Percentiles rank a stretch among this genome's conserved stretches.
These are phyloP conservation scores for Drosophila mimica DNA, from an alignment of 2,888 invertebrate species.

Conservation along the genomic window DNA sequence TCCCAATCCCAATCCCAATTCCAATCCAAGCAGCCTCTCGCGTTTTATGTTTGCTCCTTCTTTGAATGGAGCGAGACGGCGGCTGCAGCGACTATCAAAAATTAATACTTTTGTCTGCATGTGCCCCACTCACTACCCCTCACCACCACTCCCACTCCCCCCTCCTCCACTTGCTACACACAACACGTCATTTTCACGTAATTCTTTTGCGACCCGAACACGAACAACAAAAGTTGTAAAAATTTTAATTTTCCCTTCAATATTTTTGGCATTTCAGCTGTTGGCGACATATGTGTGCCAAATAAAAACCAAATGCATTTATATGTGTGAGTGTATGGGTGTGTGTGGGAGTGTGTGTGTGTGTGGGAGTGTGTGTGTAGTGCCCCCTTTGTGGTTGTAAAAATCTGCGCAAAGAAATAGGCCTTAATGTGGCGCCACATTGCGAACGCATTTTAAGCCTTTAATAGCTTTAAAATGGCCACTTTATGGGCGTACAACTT, in stretches of 20 bases:
- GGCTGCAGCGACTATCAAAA: slow-evolving; percentile 77
- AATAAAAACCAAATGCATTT: slow-evolving; percentile 58
- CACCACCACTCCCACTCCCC: neutral
- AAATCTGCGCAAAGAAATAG: slow-evolving; percentile 35
- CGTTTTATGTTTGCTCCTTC: slow-evolving; percentile 46
- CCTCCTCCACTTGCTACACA: slow-evolving; percentile 26
- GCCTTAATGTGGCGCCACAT: slow-evolving; percentile 33
- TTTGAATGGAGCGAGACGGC: slow-evolving; percentile 52
- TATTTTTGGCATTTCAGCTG: slow-evolving; percentile 68
- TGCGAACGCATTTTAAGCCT: slow-evolving; percentile 54
- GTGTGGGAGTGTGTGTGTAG: neutral
- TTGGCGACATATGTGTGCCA: slow-evolving; percentile 67
- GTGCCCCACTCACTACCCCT: neutral
- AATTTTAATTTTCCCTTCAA: slow-evolving; percentile 78
- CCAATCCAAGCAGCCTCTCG: slow-evolving; percentile 17
- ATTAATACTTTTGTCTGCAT: slow-evolving; percentile 79
- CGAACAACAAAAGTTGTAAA: slow-evolving; percentile 77
- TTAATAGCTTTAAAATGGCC: slow-evolving; percentile 65
- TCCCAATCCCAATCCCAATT: neutral
- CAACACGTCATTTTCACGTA: slow-evolving; percentile 75
- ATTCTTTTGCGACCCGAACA: slow-evolving; percentile 63
- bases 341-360: slow-evolving; percentile 2
- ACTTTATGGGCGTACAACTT: slow-evolving; percentile 2
- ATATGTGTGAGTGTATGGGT: slow-evolving; percentile 1
- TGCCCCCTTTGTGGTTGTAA: slow-evolving; percentile 32